Evolutionary conservation across 2,888 invertebrate species (phyloP), one percentile per base, ranked within the genome.

Genomic region (Lasioglossum zephyrum): DNA sequence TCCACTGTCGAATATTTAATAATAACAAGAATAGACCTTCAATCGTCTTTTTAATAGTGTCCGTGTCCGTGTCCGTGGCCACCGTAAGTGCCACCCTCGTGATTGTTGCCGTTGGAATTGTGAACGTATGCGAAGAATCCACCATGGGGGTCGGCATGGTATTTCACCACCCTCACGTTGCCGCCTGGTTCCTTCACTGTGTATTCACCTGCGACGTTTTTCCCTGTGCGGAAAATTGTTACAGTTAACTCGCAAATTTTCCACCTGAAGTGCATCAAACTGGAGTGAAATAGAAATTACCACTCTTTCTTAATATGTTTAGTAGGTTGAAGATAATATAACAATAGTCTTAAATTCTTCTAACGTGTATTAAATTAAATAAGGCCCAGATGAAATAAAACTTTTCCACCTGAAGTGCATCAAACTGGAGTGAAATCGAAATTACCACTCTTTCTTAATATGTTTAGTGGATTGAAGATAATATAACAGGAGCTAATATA

Each of bases 121-220:
- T 94, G 94, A 11, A 95, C 95, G 53, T 93, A 92, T 18, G 95
- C 95, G 88, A 95, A 94, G 91, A 95, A 95, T 80, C 95, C 95
- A 18, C 93, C 93, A 75, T 94, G 94, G 47, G 93, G 95, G 77
- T 95, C 95, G 2, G 93, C 93, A 79, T 92, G 93, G 78, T 95
- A 95, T 81, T 93, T 94, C 47, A 94, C 94, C 11, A 92, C 93
- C 6, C 94, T 92, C 53, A 91, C 92, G 78, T 94, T 93, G 75
- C 95, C 95, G 77, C 95, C 95, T 11, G 95, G 95, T 84, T 95
- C 95, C 72, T 95, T 93, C 31, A 95, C 90, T 16, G 93, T 94
- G 89, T 95, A 95, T 77, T 95, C 95, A 13, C 95, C 95, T 44
- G 92, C 91, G 18, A 95, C 94, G 39, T 93, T 92, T 83, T 94